Conservation (phyloP, 92 coral and sea anemone genomes). For the Zoanthus sansibaricus region DNA sequence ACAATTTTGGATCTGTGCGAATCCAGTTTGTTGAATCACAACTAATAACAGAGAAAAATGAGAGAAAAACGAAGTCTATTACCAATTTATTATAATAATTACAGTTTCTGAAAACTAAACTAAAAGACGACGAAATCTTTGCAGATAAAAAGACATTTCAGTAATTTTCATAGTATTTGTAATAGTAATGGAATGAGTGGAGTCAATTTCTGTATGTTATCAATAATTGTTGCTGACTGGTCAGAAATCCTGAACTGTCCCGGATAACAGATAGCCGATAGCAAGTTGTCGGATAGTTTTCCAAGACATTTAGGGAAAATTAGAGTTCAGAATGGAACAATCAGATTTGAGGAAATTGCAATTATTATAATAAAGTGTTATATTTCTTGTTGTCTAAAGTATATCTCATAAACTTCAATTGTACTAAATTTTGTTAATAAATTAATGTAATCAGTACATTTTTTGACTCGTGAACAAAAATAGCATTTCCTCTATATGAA, state of each 20-base stretch:
- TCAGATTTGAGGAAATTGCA: no score
- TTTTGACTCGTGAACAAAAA: neutral
- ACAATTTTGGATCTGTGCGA: no score
- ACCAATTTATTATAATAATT: constrained; percentile 7
- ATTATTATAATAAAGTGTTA: neutral
- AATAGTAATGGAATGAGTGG: neutral
- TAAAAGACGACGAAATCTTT: constrained; percentile 5
- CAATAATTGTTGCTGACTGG: neutral
- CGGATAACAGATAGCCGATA: no score
- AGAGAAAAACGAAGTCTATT: neutral
- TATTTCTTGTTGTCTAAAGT: neutral
- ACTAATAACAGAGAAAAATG: neutral
- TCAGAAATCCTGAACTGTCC: no score
- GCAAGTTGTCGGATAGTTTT: no score
- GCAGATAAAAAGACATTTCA: constrained; percentile 6
- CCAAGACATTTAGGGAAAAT: no score
- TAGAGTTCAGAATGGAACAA: no score
- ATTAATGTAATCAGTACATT: neutral
- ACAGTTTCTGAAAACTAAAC: constrained; percentile 12
- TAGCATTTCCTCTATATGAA: neutral
- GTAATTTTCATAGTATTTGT: neutral
- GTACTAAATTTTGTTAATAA: neutral
- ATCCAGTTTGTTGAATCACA: no score
- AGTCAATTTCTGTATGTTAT: neutral
- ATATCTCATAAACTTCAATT: neutral